Conservation (phyloP, 1,140 invertebrate species). For the Euwallacea fornicatus region DNA sequence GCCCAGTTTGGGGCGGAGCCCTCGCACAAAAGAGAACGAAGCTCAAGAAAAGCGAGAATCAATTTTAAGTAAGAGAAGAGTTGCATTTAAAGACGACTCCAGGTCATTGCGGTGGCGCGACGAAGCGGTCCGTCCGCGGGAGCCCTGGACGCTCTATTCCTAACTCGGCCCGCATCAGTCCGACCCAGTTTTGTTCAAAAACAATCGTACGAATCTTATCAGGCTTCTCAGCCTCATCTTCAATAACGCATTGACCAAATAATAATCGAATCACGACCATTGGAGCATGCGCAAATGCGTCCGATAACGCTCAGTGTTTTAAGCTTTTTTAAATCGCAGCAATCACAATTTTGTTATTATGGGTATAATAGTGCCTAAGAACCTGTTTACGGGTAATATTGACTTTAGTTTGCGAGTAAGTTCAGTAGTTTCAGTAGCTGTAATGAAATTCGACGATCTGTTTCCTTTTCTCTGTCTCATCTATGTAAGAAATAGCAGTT, state of each 20-base stretch:
- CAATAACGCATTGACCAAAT: neutral
- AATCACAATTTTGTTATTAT: constrained; percentile 3
- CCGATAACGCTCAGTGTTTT: neutral
- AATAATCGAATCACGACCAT: neutral
- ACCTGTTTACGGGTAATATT: constrained; percentile 32
- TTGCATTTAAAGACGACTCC: too few relatives aligned
- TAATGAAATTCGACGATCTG: constrained; percentile 3
- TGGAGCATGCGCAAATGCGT: neutral
- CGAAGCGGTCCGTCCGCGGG: too few relatives aligned
- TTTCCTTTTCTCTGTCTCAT: constrained; percentile 15
- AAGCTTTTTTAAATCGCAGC: neutral
- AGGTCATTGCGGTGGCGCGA: too few relatives aligned
- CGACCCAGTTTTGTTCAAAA: neutral
- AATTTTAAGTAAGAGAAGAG: too few relatives aligned
- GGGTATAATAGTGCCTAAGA: constrained; percentile 36
- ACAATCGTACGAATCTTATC: neutral
- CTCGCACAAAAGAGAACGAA: too few relatives aligned
- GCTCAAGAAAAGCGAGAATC: too few relatives aligned
- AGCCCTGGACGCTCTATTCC: too few relatives aligned
- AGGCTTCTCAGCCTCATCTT: neutral
- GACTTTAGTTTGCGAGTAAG: constrained; percentile 11
- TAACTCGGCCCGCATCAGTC: neutral
- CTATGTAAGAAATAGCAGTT: too few relatives aligned
- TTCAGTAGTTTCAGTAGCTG: constrained; percentile 10
- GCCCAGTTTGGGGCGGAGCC: too few relatives aligned